These are phyloP conservation scores for Nymphicus hollandicus DNA, from an alignment of 2,113 vertebrate genomes.

Conservation along the genomic window DNA sequence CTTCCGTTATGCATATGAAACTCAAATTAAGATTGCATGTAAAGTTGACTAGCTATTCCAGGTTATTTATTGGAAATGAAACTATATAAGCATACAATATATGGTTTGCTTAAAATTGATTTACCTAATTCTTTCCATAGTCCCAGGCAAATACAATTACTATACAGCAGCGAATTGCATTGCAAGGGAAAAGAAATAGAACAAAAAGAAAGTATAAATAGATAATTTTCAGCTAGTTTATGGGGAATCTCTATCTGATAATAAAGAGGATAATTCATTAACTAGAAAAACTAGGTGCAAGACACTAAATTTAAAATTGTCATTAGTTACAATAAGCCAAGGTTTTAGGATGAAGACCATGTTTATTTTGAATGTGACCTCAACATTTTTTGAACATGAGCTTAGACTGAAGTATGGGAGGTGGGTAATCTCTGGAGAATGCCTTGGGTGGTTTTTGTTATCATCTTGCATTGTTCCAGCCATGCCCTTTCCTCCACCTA, in stretches of 20 bases:
- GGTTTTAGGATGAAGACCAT: neutral
- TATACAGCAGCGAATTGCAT: neutral
- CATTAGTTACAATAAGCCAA: neutral
- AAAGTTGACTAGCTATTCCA: conserved; percentile 56
- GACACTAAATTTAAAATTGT: neutral
- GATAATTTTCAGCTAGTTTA: neutral
- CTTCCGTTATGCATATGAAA: conserved; percentile 40
- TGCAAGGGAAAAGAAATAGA: neutral
- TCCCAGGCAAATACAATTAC: neutral
- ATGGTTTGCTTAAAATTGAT: conserved; percentile 58
- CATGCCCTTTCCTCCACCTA: neutral
- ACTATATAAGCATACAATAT: conserved; percentile 52
- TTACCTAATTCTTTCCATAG: conserved; percentile 18
- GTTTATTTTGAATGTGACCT: neutral
- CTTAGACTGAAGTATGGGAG: neutral
- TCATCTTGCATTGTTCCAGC: neutral
- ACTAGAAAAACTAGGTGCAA: neutral
- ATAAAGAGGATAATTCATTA: neutral
- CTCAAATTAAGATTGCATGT: conserved; percentile 60
- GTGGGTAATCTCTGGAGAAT: neutral
- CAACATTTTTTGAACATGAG: neutral
- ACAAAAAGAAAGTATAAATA: neutral
- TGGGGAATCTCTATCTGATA: neutral
- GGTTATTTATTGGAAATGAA: conserved; percentile 65
- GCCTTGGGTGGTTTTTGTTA: neutral